Conservation (phyloP, 2,888 invertebrate species). For the Busseola fusca region DNA sequence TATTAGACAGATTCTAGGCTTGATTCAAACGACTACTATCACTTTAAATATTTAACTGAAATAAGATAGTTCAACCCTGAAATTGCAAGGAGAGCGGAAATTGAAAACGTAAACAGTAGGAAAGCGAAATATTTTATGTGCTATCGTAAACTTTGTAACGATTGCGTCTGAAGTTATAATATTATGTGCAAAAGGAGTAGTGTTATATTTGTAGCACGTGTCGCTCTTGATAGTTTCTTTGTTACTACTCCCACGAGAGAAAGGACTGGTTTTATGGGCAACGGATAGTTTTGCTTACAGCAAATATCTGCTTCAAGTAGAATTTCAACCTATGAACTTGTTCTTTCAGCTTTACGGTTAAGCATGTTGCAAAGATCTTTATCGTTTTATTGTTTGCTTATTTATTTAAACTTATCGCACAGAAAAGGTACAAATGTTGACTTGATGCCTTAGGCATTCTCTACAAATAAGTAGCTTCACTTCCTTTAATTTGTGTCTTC, state of each 20-base stretch:
- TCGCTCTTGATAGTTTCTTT: constrained; percentile 15
- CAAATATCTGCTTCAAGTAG: not conserved
- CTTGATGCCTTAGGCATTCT: no score
- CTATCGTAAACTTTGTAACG: constrained; percentile 54
- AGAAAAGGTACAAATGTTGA: no score
- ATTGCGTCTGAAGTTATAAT: constrained; percentile 51
- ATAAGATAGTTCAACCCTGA: constrained; percentile 58
- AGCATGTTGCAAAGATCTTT: constrained; percentile 8
- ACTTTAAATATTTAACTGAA: constrained; percentile 37
- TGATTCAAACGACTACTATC: not conserved
- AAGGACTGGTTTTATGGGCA: constrained; percentile 17
- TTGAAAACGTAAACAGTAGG: constrained; percentile 69
- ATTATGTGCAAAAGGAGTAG: constrained; percentile 35
- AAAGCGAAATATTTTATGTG: constrained; percentile 59
- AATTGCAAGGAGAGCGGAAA: constrained; percentile 66
- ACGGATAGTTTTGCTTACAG: not conserved
- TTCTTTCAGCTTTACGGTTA: constrained; percentile 1
- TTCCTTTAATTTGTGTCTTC: not conserved
- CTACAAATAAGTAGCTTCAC: not conserved
- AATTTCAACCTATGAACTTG: not conserved
- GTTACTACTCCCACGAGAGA: constrained; percentile 22
- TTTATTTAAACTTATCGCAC: no score
- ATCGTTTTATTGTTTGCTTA: no score
- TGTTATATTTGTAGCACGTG: constrained; percentile 13
- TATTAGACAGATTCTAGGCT: no score